Percentiles rank a stretch among this genome's conserved stretches.
phyloP scores from a whole-genome alignment of 1,140 invertebrate genomes.

The Coptotermes formosanus region DNA sequence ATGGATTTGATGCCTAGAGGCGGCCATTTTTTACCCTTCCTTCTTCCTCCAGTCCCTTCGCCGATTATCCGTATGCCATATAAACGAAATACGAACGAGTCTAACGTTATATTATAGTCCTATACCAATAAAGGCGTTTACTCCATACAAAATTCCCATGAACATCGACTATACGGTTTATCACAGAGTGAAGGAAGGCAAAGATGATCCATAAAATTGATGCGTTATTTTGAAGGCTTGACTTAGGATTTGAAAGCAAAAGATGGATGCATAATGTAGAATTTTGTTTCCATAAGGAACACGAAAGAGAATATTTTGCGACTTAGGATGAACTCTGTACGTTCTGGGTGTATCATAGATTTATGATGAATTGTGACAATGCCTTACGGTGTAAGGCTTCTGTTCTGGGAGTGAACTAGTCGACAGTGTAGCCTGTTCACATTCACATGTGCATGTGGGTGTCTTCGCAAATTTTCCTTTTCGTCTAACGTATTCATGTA shows the following conservation, averaged over 20 bases:
- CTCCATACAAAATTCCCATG: background rate
- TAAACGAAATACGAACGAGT: background rate
- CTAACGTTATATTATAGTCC: background rate
- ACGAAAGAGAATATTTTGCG: background rate
- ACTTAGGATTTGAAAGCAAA: background rate
- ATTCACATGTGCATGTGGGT: too few relatives aligned
- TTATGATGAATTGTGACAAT: too few relatives aligned
- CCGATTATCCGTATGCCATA: background rate
- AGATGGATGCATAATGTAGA: background rate
- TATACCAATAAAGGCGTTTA: background rate
- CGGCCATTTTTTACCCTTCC: background rate
- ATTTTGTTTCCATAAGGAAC: background rate
- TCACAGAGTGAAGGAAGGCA: conserved; percentile 3
- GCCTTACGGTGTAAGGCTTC: too few relatives aligned
- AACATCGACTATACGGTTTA: background rate
- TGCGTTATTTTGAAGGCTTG: background rate
- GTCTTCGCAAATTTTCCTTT: too few relatives aligned
- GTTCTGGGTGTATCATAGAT: too few relatives aligned
- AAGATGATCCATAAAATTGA: background rate
- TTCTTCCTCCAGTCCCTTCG: background rate
- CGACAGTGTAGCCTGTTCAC: too few relatives aligned
- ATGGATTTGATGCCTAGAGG: conserved; percentile 23
- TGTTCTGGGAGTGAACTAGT: too few relatives aligned
- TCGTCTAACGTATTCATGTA: too few relatives aligned
- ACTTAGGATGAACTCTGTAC: too few relatives aligned